These are phyloP conservation scores for Forbesichthys agassizii DNA, from an alignment of 2,113 vertebrate species.

Conservation along the genomic window DNA sequence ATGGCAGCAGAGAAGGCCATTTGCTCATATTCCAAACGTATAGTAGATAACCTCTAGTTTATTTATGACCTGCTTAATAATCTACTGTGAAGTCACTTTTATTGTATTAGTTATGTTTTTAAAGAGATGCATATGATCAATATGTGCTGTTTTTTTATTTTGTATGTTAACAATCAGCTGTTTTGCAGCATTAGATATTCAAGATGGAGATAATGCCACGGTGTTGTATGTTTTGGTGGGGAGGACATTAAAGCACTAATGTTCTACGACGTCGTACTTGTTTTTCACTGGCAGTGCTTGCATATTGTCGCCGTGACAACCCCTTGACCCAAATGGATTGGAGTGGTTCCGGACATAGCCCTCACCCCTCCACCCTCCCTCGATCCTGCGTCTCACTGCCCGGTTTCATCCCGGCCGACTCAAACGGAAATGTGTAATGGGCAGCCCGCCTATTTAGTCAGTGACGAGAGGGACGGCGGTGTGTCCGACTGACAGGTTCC, in stretches of 20 bases:
- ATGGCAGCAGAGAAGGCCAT: too few relatives aligned
- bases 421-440: conserved; percentile 73
- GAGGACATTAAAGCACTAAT: conserved; percentile 16
- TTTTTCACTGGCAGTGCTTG: conserved; percentile 24
- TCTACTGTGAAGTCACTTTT: too few relatives aligned
- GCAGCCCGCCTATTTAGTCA: conserved; percentile 71
- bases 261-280: conserved; percentile 11
- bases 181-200: too few relatives aligned
- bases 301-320: conserved; percentile 50
- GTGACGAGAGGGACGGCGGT: conserved; percentile 61
- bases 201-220: background rate
- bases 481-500: conserved; percentile 70
- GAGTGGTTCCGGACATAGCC: conserved; percentile 39
- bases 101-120: too few relatives aligned
- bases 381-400: conserved; percentile 47
- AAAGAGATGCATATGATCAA: too few relatives aligned
- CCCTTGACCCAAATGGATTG: conserved; percentile 55
- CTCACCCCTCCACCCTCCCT: conserved; percentile 40
- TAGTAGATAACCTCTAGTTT: too few relatives aligned
- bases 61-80: too few relatives aligned
- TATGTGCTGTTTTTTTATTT: too few relatives aligned
- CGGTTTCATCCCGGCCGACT: conserved; percentile 65
- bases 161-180: too few relatives aligned
- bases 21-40: too few relatives aligned
- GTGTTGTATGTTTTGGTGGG: background rate